Percentiles rank a stretch among this genome's conserved stretches.
phyloP scores from a whole-genome alignment of 1,140 invertebrate genomes.

The Semibalanus balanoides region DNA sequence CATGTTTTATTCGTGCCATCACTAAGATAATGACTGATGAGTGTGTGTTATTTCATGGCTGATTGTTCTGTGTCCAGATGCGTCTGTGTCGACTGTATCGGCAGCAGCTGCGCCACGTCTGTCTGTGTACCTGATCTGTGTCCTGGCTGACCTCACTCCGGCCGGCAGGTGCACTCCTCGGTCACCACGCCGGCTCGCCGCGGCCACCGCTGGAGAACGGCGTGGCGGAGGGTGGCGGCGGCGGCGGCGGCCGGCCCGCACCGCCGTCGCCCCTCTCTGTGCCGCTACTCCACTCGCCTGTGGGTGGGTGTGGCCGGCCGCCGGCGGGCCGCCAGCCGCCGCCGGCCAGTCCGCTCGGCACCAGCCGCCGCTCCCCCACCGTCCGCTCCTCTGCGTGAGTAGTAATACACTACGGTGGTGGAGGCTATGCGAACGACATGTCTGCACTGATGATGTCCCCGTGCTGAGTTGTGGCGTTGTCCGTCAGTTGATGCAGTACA shows the following conservation, averaged over 20 bases:
- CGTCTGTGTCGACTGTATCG: too few relatives aligned
- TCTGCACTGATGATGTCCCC: neutral
- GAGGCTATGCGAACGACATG: neutral
- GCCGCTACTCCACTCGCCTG: neutral
- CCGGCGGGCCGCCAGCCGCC: too few relatives aligned
- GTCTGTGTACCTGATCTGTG: too few relatives aligned
- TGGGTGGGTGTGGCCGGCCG: neutral
- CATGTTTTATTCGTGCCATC: too few relatives aligned
- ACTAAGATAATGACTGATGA: too few relatives aligned
- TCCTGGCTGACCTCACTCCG: too few relatives aligned
- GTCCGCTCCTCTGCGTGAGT: neutral
- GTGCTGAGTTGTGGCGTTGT: neutral
- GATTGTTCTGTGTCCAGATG: too few relatives aligned
- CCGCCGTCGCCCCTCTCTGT: conserved; percentile 12
- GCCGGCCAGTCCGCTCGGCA: neutral
- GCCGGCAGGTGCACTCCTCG: neutral
- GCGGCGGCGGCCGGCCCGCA: conserved; percentile 6
- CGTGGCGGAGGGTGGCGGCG: neutral
- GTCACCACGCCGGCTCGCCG: conserved; percentile 6
- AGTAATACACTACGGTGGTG: neutral
- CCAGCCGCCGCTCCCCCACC: neutral
- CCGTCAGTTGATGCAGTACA: too few relatives aligned
- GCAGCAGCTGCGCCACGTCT: too few relatives aligned
- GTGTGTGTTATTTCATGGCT: too few relatives aligned
- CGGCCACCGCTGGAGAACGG: conserved; percentile 7